Conservation (phyloP, 2,113 vertebrate genomes). For the Catharus fuscescens region DNA sequence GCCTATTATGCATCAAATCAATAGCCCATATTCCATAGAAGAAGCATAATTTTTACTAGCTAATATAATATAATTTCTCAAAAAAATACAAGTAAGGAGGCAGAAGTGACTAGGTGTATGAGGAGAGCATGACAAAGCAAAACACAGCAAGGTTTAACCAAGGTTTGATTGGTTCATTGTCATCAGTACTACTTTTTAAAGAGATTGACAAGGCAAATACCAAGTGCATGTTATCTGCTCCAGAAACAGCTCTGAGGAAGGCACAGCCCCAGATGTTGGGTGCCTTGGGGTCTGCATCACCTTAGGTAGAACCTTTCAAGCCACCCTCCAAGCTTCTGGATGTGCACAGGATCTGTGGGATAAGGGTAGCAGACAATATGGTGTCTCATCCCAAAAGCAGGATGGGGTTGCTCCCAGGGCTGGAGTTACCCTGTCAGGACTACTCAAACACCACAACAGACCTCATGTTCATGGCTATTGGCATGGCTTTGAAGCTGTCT, state of each 20-base stretch:
- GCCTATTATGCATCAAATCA: neutral
- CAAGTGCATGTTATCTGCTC: neutral
- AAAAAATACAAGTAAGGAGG: neutral
- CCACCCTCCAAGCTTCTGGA: neutral
- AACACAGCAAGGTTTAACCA: neutral
- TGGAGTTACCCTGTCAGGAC: neutral
- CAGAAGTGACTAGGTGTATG: neutral
- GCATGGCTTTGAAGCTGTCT: neutral
- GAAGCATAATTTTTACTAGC: neutral
- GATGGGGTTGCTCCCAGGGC: neutral
- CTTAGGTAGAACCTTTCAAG: rapidly evolving
- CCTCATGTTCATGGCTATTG: neutral
- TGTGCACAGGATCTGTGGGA: neutral
- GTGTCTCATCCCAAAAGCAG: neutral
- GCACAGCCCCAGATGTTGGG: neutral
- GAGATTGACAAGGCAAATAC: neutral
- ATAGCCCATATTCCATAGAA: neutral
- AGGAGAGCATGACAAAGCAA: neutral
- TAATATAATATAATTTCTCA: neutral
- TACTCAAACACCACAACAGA: neutral
- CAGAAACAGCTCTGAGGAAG: neutral
- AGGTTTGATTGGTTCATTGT: neutral
- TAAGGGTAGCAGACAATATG: neutral
- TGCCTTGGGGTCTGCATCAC: neutral
- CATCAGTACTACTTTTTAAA: neutral